Conservation (phyloP, 2,888 invertebrate species). For the Sceliomorpha sp. region DNA sequence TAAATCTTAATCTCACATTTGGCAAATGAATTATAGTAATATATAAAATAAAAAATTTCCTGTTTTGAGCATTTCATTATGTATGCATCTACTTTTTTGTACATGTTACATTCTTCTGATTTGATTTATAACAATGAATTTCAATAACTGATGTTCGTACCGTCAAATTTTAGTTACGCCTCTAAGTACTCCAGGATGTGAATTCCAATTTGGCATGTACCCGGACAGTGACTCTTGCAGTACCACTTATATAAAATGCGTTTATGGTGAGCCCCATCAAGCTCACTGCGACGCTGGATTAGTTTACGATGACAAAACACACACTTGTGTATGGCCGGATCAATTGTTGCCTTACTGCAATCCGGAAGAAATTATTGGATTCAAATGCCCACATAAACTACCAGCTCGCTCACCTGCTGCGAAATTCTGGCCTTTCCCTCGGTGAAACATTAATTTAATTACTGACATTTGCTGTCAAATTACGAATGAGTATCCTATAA, state of each 20-base stretch:
- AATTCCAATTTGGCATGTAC: slow-evolving; percentile 94
- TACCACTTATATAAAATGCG: slow-evolving; percentile 92
- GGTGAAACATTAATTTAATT: slow-evolving; percentile 72
- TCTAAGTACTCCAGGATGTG: slow-evolving; percentile 90
- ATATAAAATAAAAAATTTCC: too few relatives aligned
- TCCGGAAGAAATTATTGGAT: slow-evolving; percentile 94
- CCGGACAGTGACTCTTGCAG: slow-evolving; percentile 90
- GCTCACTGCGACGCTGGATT: slow-evolving; percentile 92
- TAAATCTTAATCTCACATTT: too few relatives aligned
- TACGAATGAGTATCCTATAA: too few relatives aligned
- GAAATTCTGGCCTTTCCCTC: slow-evolving; percentile 95
- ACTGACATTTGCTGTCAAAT: too few relatives aligned
- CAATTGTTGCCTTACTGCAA: slow-evolving; percentile 92
- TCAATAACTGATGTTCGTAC: too few relatives aligned
- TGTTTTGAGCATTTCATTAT: too few relatives aligned
- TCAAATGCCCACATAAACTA: slow-evolving; percentile 93
- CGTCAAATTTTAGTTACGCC: slow-evolving; percentile 85
- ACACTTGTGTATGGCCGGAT: slow-evolving; percentile 97
- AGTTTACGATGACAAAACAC: slow-evolving; percentile 92
- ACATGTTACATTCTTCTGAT: too few relatives aligned
- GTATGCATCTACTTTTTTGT: too few relatives aligned
- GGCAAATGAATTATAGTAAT: too few relatives aligned
- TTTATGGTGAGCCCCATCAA: slow-evolving; percentile 89
- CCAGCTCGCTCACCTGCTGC: slow-evolving; percentile 90
- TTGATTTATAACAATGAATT: too few relatives aligned